Conservation (phyloP, 2,888 invertebrate species). For the Machimus rusticus region DNA sequence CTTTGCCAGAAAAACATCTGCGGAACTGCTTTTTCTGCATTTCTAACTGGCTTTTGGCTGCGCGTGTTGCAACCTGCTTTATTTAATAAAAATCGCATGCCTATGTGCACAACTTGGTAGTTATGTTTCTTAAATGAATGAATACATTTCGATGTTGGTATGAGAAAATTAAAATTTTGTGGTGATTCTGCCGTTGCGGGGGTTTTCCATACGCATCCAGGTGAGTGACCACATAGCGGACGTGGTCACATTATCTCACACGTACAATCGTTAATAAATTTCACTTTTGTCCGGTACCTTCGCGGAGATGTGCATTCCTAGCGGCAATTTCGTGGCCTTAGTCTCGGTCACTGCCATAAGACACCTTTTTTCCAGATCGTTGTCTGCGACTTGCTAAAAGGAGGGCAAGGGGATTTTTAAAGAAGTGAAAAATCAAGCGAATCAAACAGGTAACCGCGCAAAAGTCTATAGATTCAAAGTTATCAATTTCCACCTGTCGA, state of each 20-base stretch:
- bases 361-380: not conserved
- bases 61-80: not conserved
- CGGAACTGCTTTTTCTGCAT: not conserved
- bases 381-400: not conserved
- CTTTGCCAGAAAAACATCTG: not conserved
- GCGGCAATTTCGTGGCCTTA: not conserved
- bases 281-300: conserved; percentile 1
- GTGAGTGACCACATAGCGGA: not conserved
- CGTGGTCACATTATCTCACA: not conserved
- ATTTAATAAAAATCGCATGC: not conserved
- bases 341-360: not conserved
- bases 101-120: not conserved
- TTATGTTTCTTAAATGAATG: not conserved
- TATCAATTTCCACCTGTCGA: not conserved
- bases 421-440: not conserved
- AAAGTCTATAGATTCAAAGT: not conserved
- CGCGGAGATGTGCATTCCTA: not conserved
- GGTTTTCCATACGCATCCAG: not conserved
- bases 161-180: not conserved
- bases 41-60: not conserved
- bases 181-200: not conserved
- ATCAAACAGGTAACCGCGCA: not conserved
- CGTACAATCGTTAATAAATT: not conserved
- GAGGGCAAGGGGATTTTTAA: not conserved
- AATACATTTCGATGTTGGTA: not conserved